Evolutionary conservation across 2,888 invertebrate genomes (phyloP).

Genomic region (Nudaria mundana): DNA sequence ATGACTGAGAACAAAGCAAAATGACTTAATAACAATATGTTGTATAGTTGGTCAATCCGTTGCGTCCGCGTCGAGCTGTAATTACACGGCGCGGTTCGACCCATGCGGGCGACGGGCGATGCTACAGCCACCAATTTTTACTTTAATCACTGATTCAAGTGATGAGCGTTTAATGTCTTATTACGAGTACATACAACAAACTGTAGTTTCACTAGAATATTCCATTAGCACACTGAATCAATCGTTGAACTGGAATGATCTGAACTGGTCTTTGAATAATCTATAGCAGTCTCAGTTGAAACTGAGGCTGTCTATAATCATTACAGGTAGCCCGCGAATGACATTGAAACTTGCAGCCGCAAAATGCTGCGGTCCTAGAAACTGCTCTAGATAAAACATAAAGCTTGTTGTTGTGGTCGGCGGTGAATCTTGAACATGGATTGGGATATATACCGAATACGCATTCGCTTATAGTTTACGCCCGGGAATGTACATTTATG

Average conservation of each 20-base stretch:
- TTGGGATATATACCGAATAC: background rate
- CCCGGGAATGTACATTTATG: background rate
- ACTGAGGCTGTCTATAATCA: no score
- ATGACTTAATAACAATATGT: constrained; percentile 38
- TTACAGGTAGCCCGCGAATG: no score
- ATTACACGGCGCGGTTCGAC: constrained; percentile 24
- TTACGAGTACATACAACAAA: background rate
- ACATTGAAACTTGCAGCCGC: no score
- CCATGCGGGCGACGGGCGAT: constrained; percentile 30
- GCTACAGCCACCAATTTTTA: constrained; percentile 32
- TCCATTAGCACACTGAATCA: no score
- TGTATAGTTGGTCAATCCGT: constrained; percentile 34
- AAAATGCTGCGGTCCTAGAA: no score
- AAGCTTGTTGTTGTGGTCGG: no score
- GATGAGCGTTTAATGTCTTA: constrained; percentile 7
- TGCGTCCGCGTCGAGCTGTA: constrained; percentile 28
- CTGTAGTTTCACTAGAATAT: no score
- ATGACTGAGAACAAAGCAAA: constrained; percentile 31
- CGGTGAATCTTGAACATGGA: no score
- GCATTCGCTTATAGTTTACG: background rate
- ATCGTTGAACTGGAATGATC: no score
- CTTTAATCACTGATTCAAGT: constrained; percentile 12
- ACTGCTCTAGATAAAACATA: no score
- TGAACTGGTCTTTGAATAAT: no score
- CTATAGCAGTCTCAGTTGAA: no score